Conservation (phyloP, 35 echinoderm and acorn worm species). For the Diadema setosum region DNA sequence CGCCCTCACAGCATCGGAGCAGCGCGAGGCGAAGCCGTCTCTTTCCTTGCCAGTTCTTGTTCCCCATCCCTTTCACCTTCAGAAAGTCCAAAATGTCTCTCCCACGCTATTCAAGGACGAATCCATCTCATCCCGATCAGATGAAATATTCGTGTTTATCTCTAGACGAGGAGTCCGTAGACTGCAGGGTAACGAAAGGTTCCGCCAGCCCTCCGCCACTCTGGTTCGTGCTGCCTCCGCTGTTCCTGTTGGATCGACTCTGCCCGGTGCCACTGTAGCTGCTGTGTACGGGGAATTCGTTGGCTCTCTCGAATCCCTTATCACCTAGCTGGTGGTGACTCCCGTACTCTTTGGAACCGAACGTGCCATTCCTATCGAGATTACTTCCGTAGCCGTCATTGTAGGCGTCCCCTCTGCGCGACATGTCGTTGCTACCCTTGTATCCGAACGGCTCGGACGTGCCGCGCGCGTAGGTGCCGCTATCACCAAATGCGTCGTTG, state of each 20-base stretch:
- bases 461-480: neutral
- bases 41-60: no score
- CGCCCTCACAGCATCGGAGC: no score
- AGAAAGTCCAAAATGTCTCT: no score
- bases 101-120: no score
- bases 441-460: neutral
- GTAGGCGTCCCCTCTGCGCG: neutral
- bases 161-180: neutral
- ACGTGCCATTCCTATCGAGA: neutral
- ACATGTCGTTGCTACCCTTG: neutral
- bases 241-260: neutral
- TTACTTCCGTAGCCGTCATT: neutral
- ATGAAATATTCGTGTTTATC: slow-evolving; percentile 15
- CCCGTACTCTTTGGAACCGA: neutral
- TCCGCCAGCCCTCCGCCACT: neutral
- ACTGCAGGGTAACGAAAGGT: neutral
- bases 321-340: neutral
- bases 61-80: no score
- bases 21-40: no score
- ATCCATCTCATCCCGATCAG: no score
- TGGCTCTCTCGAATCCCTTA: neutral
- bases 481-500: neutral
- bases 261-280: neutral
- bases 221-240: neutral
- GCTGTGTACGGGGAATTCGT: neutral